Evolutionary conservation across 2,113 vertebrate species (phyloP).

Genomic region (Polyodon spathula): DNA sequence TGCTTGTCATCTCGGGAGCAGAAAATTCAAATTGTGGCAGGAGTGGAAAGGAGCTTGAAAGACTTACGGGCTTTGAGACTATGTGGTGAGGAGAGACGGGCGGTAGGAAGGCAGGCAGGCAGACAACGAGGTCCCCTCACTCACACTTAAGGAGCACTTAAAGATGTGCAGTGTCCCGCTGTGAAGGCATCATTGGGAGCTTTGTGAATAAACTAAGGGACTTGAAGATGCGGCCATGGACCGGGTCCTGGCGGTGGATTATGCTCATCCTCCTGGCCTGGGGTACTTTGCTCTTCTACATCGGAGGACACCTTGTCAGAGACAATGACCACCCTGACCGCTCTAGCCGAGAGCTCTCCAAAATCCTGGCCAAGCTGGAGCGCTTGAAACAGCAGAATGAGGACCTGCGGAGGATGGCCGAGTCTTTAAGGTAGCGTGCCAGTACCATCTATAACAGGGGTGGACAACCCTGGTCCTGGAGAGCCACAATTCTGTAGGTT

Average conservation of each 20-base stretch:
- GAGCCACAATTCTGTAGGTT: no score
- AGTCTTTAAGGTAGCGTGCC: slow-evolving; percentile 81
- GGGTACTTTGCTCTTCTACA: slow-evolving; percentile 95
- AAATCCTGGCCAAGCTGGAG: slow-evolving; percentile 95
- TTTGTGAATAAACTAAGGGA: slow-evolving; percentile 29
- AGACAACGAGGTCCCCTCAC: slow-evolving; percentile 26
- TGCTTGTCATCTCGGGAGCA: background rate
- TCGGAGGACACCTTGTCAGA: slow-evolving; percentile 90
- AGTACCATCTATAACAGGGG: background rate
- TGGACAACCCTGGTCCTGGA: no score
- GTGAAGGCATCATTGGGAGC: slow-evolving; percentile 33
- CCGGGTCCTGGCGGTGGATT: slow-evolving; percentile 98
- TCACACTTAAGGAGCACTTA: background rate
- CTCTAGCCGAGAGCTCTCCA: slow-evolving; percentile 91
- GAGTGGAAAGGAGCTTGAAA: background rate
- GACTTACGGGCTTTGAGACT: background rate
- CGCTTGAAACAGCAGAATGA: slow-evolving; percentile 97
- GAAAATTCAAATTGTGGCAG: background rate
- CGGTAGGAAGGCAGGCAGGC: background rate
- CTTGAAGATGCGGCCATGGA: slow-evolving; percentile 95
- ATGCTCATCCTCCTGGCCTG: slow-evolving; percentile 97
- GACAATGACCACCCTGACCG: slow-evolving; percentile 91
- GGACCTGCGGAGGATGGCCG: slow-evolving; percentile 92
- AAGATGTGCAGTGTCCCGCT: slow-evolving; percentile 36
- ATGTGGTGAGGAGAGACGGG: background rate